These are phyloP conservation scores for Elegia similella DNA, from an alignment of 2,888 invertebrate species.

Conservation along the genomic window DNA sequence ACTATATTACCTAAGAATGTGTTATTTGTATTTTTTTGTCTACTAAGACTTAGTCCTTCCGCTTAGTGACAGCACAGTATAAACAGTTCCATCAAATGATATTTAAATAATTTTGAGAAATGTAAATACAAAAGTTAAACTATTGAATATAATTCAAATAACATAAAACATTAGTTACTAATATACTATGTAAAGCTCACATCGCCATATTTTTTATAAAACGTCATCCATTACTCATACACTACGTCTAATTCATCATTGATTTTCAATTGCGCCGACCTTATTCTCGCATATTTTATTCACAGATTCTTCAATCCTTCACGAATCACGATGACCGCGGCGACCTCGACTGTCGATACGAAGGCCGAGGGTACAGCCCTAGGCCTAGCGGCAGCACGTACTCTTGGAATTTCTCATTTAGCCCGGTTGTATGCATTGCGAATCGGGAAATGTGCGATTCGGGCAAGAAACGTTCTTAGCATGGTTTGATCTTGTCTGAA, in stretches of 20 bases:
- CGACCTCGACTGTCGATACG: slow-evolving; percentile 20
- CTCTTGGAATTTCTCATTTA: slow-evolving; percentile 69
- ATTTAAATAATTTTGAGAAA: no score
- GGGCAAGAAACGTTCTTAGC: slow-evolving; percentile 5
- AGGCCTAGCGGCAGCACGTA: slow-evolving; percentile 46
- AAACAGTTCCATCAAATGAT: no score
- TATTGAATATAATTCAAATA: no score
- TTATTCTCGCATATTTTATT: not conserved
- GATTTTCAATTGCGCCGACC: slow-evolving; percentile 14
- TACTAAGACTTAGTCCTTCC: no score
- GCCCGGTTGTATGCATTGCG: slow-evolving; percentile 44
- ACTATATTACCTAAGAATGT: no score
- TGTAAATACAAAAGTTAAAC: no score
- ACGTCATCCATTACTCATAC: not conserved
- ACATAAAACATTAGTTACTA: no score
- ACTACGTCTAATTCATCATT: slow-evolving; percentile 8
- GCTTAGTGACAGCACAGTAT: no score
- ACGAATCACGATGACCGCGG: slow-evolving; percentile 4
- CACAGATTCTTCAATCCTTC: slow-evolving; percentile 5
- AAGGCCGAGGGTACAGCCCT: slow-evolving; percentile 31
- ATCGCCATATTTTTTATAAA: not conserved
- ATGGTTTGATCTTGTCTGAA: not conserved
- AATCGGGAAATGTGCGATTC: slow-evolving; percentile 29
- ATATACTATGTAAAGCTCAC: not conserved
- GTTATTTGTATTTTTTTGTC: no score